These are phyloP conservation scores for Craniophora ligustri DNA, from an alignment of 2,888 invertebrate genomes.

Conservation along the genomic window DNA sequence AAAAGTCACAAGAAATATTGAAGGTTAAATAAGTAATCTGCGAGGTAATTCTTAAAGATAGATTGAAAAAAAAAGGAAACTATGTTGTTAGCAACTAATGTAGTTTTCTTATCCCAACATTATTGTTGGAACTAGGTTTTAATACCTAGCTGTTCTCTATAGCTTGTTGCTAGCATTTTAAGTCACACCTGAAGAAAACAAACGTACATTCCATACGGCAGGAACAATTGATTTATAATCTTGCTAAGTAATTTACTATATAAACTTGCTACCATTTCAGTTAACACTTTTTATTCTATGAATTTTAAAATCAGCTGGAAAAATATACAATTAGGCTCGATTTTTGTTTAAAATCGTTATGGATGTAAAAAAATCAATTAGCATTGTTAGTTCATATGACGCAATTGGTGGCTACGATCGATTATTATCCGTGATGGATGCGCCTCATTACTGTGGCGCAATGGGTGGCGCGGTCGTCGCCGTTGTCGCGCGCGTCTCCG, in stretches of 20 bases:
- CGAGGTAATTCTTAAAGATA: constrained; percentile 11
- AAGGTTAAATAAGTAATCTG: constrained; percentile 25
- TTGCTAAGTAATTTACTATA: too few relatives aligned
- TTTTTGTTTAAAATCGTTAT: constrained; percentile 8
- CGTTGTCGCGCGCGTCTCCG: constrained; percentile 63
- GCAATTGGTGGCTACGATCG: constrained; percentile 67
- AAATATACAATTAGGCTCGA: not conserved
- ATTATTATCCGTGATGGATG: constrained; percentile 83
- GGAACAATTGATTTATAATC: too few relatives aligned
- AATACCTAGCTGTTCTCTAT: too few relatives aligned
- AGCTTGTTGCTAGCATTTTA: too few relatives aligned
- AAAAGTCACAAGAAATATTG: constrained; percentile 35
- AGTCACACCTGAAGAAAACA: too few relatives aligned
- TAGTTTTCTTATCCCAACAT: constrained; percentile 25
- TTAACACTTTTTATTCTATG: too few relatives aligned
- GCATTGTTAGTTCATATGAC: constrained; percentile 47
- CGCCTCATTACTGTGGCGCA: constrained; percentile 75
- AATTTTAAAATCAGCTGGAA: not conserved
- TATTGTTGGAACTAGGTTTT: too few relatives aligned
- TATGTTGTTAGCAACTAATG: not conserved
- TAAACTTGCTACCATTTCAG: too few relatives aligned
- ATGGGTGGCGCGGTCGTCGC: constrained; percentile 74
- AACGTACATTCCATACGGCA: too few relatives aligned
- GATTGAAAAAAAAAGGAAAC: not conserved
- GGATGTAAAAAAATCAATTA: constrained; percentile 32